Conservation (phyloP, 2,888 invertebrate species). For the Elmis aenea region DNA sequence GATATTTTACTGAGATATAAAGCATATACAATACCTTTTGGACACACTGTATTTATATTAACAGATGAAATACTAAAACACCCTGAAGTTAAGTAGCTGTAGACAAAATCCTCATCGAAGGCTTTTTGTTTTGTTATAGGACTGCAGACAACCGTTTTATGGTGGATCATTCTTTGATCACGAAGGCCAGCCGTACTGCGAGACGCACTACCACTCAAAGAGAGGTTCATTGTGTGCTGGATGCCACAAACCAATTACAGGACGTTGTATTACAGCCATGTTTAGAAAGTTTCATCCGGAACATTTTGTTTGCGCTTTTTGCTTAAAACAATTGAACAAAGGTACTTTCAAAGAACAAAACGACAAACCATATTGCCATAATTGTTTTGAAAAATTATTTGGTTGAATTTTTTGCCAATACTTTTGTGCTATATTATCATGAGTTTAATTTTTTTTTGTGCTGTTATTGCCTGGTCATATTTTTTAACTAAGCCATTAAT, state of each 20-base stretch:
- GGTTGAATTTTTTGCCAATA: slow-evolving; percentile 59
- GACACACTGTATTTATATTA: too few species aligned
- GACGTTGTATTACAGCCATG: slow-evolving; percentile 98
- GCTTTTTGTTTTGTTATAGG: slow-evolving; percentile 72
- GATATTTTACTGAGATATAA: too few species aligned
- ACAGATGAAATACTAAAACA: too few species aligned
- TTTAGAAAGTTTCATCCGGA: slow-evolving; percentile 98
- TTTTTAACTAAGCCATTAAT: too few species aligned
- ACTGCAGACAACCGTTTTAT: slow-evolving; percentile 94
- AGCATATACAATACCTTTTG: too few species aligned
- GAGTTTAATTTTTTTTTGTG: too few species aligned
- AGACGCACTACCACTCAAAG: slow-evolving; percentile 97
- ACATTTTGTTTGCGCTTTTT: slow-evolving; percentile 99
- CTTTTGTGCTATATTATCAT: too few species aligned
- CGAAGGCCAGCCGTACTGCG: slow-evolving; percentile 96
- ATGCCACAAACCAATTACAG: slow-evolving; percentile 95
- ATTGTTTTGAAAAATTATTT: slow-evolving; percentile 95
- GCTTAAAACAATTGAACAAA: slow-evolving; percentile 94
- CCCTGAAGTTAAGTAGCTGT: too few species aligned
- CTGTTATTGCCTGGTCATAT: too few species aligned
- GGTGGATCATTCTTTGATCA: slow-evolving; percentile 98
- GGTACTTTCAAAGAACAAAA: slow-evolving; percentile 99
- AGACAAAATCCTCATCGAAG: too few species aligned
- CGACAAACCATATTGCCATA: slow-evolving; percentile 97
- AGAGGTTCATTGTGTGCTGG: slow-evolving; percentile 96